A percentile compares a stretch with the other conserved stretches of the same genome.
Conservation (phyloP, 2,113 vertebrate species). For the Theropithecus gelada region DNA sequence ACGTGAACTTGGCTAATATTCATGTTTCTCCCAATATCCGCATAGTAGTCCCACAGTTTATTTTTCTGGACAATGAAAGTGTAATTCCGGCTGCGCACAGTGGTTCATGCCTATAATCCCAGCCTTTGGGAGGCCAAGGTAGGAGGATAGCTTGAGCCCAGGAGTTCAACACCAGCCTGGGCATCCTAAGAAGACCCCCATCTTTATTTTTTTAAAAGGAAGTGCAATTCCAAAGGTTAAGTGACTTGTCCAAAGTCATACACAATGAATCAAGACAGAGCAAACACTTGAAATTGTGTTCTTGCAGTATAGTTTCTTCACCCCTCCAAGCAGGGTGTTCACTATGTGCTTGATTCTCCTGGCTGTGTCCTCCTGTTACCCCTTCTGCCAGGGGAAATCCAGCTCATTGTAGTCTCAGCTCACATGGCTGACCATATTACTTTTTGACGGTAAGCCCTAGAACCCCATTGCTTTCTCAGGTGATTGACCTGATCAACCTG, state of each 20-base stretch:
- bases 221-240: neutral
- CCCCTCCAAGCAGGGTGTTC: neutral
- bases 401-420: neutral
- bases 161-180: too few relatives aligned
- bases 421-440: neutral
- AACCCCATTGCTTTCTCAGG: neutral
- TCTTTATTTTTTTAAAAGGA: neutral
- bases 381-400: neutral
- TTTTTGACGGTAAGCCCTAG: neutral
- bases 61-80: neutral
- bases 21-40: neutral
- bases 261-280: neutral
- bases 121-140: too few relatives aligned
- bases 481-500: neutral
- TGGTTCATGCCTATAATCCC: too few relatives aligned
- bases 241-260: conserved; percentile 27
- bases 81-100: neutral
- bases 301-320: neutral
- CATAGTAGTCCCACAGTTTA: neutral
- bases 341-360: neutral
- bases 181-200: too few relatives aligned
- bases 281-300: neutral
- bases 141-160: too few relatives aligned
- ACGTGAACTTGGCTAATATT: neutral
- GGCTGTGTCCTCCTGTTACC: neutral